Percentiles rank a stretch among this genome's conserved stretches.
phyloP scores from a whole-genome alignment of 2,888 invertebrate genomes.

The Colostygia pectinataria region DNA sequence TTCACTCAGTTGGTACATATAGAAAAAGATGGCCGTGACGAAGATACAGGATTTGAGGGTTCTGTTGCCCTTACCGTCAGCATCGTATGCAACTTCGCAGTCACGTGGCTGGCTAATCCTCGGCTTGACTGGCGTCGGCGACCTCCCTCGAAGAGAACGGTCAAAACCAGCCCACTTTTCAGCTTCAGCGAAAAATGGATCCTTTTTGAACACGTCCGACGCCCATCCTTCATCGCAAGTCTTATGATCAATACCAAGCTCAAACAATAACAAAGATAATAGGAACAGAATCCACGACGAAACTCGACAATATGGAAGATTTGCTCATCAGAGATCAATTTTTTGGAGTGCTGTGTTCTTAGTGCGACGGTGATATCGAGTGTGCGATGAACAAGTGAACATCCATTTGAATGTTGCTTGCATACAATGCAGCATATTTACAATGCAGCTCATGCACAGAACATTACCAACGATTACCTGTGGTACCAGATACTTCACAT shows the following conservation, averaged over 20 bases:
- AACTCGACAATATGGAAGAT: slow-evolving; percentile 24
- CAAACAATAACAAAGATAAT: slow-evolving; percentile 39
- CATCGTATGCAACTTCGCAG: slow-evolving; percentile 88
- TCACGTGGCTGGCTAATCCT: slow-evolving; percentile 87
- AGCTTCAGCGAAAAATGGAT: slow-evolving; percentile 80
- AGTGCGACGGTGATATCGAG: slow-evolving; percentile 37
- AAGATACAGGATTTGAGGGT: slow-evolving; percentile 65
- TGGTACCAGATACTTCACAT: slow-evolving; percentile 4
- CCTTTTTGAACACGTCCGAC: slow-evolving; percentile 76
- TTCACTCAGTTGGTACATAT: slow-evolving; percentile 31
- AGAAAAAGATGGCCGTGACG: slow-evolving; percentile 59
- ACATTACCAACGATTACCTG: slow-evolving; percentile 11
- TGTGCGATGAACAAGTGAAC: slow-evolving; percentile 44
- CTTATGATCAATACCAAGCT: slow-evolving; percentile 69
- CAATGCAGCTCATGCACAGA: slow-evolving; percentile 75
- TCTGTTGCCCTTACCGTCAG: slow-evolving; percentile 86
- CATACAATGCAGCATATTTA: slow-evolving; percentile 73
- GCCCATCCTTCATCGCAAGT: slow-evolving; percentile 78
- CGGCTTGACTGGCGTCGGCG: slow-evolving; percentile 88
- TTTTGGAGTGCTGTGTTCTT: slow-evolving; percentile 75
- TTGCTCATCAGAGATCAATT: slow-evolving; percentile 24
- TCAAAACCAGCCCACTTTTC: slow-evolving; percentile 82
- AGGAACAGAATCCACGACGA: slow-evolving; percentile 37
- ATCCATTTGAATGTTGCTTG: slow-evolving; percentile 59
- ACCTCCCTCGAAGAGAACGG: slow-evolving; percentile 82